Conservation (phyloP, 2,113 vertebrate genomes). For the Perca flavescens region DNA sequence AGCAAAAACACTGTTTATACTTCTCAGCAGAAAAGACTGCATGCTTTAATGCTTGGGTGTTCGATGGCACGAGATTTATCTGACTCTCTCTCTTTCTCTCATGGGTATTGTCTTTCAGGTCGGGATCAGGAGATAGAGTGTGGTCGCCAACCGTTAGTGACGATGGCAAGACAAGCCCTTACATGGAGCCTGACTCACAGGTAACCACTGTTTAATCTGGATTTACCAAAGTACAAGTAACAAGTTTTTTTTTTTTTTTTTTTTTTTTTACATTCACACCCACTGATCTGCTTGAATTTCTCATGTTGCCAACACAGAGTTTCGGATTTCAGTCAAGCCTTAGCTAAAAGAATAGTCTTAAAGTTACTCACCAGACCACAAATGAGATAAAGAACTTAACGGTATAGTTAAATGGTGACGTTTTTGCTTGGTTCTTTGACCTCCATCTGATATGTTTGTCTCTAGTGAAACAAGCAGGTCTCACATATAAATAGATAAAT, state of each 20-base stretch:
- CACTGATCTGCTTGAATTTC: constrained; percentile 15
- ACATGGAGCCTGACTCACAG: constrained; percentile 89
- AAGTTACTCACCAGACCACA: not conserved
- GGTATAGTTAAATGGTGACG: not conserved
- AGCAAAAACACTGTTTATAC: constrained; percentile 15
- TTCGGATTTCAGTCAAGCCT: not conserved
- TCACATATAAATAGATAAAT: not conserved
- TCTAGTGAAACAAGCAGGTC: not conserved
- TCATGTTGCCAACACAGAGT: not conserved
- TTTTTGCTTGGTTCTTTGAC: not conserved
- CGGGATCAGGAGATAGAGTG: constrained; percentile 88
- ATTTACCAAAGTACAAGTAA: constrained; percentile 20
- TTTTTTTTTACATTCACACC: not conserved
- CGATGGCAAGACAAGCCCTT: constrained; percentile 90
- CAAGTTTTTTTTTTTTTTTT: not conserved
- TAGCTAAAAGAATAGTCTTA: not conserved
- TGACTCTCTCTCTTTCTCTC: constrained; percentile 37
- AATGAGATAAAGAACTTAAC: not conserved
- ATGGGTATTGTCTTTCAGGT: constrained; percentile 82
- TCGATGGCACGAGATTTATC: constrained; percentile 29
- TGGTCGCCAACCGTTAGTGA: constrained; percentile 88
- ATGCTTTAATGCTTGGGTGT: constrained; percentile 8
- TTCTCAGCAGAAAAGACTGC: constrained; percentile 38
- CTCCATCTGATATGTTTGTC: not conserved
- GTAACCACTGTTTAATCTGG: constrained; percentile 79